Evolutionary conservation across 2,113 vertebrate genomes (phyloP).

Genomic region (Apteryx mantelli): DNA sequence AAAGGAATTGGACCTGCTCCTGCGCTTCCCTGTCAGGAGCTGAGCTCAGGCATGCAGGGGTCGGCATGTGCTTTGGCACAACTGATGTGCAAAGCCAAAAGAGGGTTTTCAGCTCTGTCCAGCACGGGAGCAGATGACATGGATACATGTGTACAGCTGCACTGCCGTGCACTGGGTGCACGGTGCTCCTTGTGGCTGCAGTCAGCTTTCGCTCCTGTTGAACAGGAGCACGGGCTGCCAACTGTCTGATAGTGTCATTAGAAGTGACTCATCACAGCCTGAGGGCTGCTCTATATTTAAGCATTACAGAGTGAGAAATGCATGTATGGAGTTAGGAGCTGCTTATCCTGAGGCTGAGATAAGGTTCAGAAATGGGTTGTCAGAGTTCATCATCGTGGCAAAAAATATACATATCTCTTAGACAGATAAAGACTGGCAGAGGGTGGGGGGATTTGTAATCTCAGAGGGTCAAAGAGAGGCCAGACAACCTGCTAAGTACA

Average conservation of each 20-base stretch:
- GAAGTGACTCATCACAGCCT: slow-evolving; percentile 10
- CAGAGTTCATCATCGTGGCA: not conserved
- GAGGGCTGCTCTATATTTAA: not conserved
- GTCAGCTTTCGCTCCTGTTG: accelerated
- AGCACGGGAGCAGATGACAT: accelerated
- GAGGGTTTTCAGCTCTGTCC: not conserved
- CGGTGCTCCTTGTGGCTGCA: accelerated
- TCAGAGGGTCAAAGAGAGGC: not conserved
- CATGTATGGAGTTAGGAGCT: not conserved
- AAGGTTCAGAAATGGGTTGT: not conserved
- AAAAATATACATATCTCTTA: not conserved
- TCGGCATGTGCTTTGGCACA: not conserved
- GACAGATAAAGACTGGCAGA: not conserved
- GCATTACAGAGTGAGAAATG: slow-evolving; percentile 18
- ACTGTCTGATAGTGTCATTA: not conserved
- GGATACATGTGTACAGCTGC: accelerated
- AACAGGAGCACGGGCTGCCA: not conserved
- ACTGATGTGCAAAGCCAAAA: not conserved
- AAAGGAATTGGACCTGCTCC: not conserved
- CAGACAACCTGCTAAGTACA: not conserved
- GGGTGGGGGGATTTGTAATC: not conserved
- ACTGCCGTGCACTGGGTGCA: not conserved
- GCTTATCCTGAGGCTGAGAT: not conserved
- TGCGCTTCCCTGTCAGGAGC: not conserved
- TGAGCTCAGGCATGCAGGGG: not conserved